These are phyloP conservation scores for Microctenopoma lineatum DNA, from an alignment of 2,797 vertebrate species.

Conservation along the genomic window DNA sequence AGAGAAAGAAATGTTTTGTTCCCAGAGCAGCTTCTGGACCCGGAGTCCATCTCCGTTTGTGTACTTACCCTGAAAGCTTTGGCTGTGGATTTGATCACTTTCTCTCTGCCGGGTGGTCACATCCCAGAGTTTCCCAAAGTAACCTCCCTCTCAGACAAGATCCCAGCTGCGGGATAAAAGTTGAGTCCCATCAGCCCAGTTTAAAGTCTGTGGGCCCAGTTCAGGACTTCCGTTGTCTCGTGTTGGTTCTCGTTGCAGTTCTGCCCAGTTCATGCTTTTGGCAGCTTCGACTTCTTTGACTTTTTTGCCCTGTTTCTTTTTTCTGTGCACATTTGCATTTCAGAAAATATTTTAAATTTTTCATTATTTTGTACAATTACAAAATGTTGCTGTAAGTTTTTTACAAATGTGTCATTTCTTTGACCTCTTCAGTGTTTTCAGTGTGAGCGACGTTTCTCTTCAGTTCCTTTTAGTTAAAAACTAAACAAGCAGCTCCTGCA, in stretches of 20 bases:
- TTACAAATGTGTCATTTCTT: not conserved
- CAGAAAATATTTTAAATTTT: no score
- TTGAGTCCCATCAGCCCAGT: not conserved
- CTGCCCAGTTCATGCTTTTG: not conserved
- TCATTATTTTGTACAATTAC: not conserved
- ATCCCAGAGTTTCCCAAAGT: not conserved
- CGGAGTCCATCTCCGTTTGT: conserved; percentile 22
- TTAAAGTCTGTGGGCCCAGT: conserved; percentile 4
- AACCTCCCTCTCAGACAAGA: not conserved
- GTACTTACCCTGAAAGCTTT: conserved; percentile 24
- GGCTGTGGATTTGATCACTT: not conserved
- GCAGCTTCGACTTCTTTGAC: no score
- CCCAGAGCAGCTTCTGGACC: conserved; percentile 53
- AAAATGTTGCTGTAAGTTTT: not conserved
- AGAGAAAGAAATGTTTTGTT: conserved; percentile 32
- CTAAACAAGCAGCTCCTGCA: no score
- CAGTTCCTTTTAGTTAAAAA: no score
- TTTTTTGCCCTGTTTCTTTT: no score
- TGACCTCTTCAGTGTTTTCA: not conserved
- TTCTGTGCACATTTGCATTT: no score
- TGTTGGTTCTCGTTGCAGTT: conserved; percentile 2
- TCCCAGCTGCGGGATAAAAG: conserved; percentile 16
- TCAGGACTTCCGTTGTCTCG: not conserved
- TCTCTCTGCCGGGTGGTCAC: conserved; percentile 2
- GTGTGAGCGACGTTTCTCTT: no score